Evolutionary conservation across 2,888 invertebrate genomes (phyloP).

Genomic region (Heliconius ethilla): DNA sequence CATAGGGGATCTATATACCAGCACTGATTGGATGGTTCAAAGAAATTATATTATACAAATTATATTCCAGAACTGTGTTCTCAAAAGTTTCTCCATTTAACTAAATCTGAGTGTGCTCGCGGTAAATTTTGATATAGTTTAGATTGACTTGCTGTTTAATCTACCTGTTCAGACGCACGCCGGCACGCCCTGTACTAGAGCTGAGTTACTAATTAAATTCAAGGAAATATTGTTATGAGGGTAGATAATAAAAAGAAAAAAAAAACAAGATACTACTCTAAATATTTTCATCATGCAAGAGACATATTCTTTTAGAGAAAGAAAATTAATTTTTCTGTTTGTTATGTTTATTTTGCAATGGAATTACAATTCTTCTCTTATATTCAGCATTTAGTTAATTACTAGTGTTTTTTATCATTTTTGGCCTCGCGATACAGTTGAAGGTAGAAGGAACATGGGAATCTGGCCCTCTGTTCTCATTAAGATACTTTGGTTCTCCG

Average conservation of each 20-base stretch:
- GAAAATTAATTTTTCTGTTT: neutral
- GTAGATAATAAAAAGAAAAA: neutral
- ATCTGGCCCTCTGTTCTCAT: too few species aligned
- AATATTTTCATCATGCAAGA: neutral
- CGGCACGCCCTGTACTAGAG: neutral
- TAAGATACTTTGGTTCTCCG: too few species aligned
- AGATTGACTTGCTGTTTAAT: neutral
- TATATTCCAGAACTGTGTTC: neutral
- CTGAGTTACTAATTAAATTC: neutral
- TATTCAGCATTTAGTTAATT: too few species aligned
- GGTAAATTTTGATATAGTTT: neutral
- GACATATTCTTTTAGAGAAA: neutral
- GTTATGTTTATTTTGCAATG: neutral
- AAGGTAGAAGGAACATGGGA: too few species aligned
- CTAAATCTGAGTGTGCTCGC: neutral
- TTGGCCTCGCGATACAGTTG: too few species aligned
- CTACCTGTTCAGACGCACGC: neutral
- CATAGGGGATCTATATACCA: neutral
- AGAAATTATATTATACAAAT: neutral
- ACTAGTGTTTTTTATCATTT: too few species aligned
- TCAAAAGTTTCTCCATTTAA: neutral
- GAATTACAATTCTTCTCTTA: neutral
- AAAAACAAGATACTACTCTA: neutral
- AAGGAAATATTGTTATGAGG: neutral
- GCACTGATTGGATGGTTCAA: neutral